Base-by-base conservation (phyloP, 2,888 invertebrate genomes). In the Archips crataeganus region DNA sequence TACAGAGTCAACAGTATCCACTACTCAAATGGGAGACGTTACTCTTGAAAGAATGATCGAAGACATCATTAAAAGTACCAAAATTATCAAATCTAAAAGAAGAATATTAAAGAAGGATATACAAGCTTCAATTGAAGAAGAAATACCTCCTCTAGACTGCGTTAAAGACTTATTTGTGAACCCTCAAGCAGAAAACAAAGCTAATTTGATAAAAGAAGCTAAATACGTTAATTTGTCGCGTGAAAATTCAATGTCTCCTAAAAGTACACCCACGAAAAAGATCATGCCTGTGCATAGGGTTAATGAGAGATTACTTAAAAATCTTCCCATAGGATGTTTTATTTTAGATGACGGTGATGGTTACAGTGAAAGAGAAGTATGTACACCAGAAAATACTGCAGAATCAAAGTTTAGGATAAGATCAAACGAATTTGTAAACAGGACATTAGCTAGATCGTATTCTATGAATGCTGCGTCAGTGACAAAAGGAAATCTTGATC, bases 21-120 rank as follows among this genome's bases (percentile, higher is more conserved):
- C 94, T 23, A 94, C 95, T 3, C 92, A 94, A 86, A 95, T 95
- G 95, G 95, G 95, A 3, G 95, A 95, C 79, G 81, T 92, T 0
- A 95, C 95, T 11, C 85, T 96, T 61, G 96, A 96, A 81, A 94
- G 90, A 86, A 95, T 96, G 89, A 96, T 96, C 60, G 95, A 96
- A 81, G 96, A 95, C 75, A 95, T 96, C 70, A 92, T 96, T 76
- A 96, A 96, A 77, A 95, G 95, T 76, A 95, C 95, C 1, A 93
- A 94, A 80, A 93, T 94, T 69, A 89, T 93, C 0, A 95, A 94
- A 86, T 90, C 89, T 47, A 91, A 86, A 81, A 81, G 90, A 82
- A 86, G 89, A 75, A 89, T 91, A 74, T 71, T 93, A n/a, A 89
- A 89, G 10, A 86, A 88, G 69, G 77, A 82, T 62, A 72, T 80